Conservation (phyloP, 2,888 invertebrate species). For the Disparrhopalites patrizii region DNA sequence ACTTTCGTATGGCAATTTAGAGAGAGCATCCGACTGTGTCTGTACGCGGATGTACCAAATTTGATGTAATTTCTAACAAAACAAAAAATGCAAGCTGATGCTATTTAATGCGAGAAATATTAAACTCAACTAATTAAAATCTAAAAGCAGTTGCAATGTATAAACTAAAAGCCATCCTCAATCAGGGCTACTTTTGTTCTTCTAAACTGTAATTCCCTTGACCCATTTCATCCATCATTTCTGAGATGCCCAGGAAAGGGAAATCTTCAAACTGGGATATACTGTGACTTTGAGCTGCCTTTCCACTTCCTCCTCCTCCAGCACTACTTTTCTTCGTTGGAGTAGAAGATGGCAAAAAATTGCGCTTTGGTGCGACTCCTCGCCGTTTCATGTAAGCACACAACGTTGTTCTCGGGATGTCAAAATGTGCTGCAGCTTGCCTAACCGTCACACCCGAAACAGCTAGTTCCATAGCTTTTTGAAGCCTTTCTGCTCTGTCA, state of each 20-base stretch:
- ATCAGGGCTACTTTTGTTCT: constrained; percentile 36
- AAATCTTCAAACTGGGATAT: constrained; percentile 31
- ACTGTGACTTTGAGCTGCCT: constrained; percentile 7
- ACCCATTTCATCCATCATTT: constrained; percentile 46
- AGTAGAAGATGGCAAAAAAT: constrained; percentile 22
- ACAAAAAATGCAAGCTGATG: too few species aligned
- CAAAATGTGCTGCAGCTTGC: constrained; percentile 60
- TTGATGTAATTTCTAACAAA: too few species aligned
- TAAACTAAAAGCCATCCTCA: too few species aligned
- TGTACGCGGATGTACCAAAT: too few species aligned
- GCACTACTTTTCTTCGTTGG: background rate
- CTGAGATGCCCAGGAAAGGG: constrained; percentile 44
- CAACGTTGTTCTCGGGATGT: constrained; percentile 60
- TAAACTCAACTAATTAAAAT: constrained; percentile 7
- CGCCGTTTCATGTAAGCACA: constrained; percentile 63
- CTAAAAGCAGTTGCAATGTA: constrained; percentile 7
- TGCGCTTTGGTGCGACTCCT: constrained; percentile 38
- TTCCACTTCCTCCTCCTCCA: constrained; percentile 4
- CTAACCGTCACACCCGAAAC: constrained; percentile 59
- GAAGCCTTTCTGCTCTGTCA: constrained; percentile 45
- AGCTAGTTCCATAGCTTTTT: constrained; percentile 47
- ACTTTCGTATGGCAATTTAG: too few species aligned
- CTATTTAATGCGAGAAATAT: background rate
- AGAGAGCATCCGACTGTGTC: too few species aligned
- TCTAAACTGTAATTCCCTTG: constrained; percentile 32